Base-by-base conservation (phyloP, 2,888 invertebrate genomes). In the Cantharis rufa region DNA sequence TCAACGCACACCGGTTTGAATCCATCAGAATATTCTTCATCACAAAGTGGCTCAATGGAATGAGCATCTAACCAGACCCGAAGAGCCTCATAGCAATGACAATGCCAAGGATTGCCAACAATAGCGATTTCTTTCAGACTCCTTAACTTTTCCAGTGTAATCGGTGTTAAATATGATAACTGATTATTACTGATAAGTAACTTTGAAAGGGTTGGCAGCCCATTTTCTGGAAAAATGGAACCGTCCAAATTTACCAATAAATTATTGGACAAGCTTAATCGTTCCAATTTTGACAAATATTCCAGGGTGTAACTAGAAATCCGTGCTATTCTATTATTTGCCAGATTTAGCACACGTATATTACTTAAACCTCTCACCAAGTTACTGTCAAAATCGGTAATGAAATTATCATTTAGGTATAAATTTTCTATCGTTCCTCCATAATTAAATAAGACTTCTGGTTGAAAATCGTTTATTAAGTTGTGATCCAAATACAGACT, bases 81-180 rank as follows among this genome's bases (percentile, higher is more conserved):
- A 71, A 78, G 69, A 16, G 10, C n/a, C 1, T 78, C 73, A 10
- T 76, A 76, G 62, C 78, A 78, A 15, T 63, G 16, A 66, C 78
- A 78, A n/a, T 76, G 70, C 78, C 78, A 78, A 15, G 78, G 78
- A 62, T 78, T 78, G 48, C 76, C 78, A 1, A 32, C 74, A 5
- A 78, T 70, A 48, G 74, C 62, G 32, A 76, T 71, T 7, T 62
- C 61, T 28, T 69, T 63, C 15, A 78, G 10, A n/a, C 63, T 32
- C 7, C 2, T 21, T 0, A 76, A 21, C 13, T 28, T 75, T 15
- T 68, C 71, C 18, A 78, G 32, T 2, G 48, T 15, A 7, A 16
- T 48, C 4, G 63, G 10, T 3, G 70, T 63, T 28, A 78, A 61
- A 71, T 32, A 72, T 10, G 78, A 71, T 9, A 78, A 61, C 0